Conservation (phyloP, 2,888 invertebrate species). For the Neria commutata region DNA sequence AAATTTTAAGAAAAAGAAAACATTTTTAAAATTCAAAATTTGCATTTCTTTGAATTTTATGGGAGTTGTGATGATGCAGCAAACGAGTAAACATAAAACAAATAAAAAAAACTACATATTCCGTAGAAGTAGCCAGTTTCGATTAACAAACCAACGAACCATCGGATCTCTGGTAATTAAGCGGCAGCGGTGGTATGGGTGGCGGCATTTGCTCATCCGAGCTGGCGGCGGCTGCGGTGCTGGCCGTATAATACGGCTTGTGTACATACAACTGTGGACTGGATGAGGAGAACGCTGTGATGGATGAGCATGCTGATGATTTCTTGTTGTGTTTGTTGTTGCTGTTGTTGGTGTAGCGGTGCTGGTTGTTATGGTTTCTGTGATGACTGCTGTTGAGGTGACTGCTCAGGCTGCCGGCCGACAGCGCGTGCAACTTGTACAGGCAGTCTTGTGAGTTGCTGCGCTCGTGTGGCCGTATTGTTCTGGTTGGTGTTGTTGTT, state of each 20-base stretch:
- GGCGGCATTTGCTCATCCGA: conserved; percentile 70
- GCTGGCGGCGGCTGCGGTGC: conserved; percentile 42
- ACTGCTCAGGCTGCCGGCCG: conserved; percentile 39
- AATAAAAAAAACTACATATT: conserved; percentile 25
- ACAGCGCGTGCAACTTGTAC: conserved; percentile 32
- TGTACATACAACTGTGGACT: conserved; percentile 59
- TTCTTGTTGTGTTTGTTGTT: conserved; percentile 17
- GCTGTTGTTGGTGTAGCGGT: conserved; percentile 22
- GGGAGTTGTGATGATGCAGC: conserved; percentile 4
- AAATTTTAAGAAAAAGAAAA: not conserved
- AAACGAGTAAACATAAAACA: conserved; percentile 17
- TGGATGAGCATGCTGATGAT: conserved; percentile 25
- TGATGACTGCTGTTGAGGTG: conserved; percentile 39
- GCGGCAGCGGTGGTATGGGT: conserved; percentile 71
- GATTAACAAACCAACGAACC: conserved; percentile 55
- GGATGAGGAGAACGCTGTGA: conserved; percentile 52
- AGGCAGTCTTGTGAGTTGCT: conserved; percentile 48
- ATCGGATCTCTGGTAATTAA: conserved; percentile 66
- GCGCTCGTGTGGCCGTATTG: conserved; percentile 46
- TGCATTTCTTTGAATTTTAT: not conserved
- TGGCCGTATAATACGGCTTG: conserved; percentile 42
- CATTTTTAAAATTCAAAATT: conserved; percentile 1
- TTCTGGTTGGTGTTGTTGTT: conserved; percentile 34
- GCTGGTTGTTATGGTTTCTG: conserved; percentile 38
- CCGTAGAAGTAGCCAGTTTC: conserved; percentile 9